Percentiles rank a stretch among this genome's conserved stretches.
Conservation (phyloP, 1,140 invertebrate species). For the Danaus plexippus region DNA sequence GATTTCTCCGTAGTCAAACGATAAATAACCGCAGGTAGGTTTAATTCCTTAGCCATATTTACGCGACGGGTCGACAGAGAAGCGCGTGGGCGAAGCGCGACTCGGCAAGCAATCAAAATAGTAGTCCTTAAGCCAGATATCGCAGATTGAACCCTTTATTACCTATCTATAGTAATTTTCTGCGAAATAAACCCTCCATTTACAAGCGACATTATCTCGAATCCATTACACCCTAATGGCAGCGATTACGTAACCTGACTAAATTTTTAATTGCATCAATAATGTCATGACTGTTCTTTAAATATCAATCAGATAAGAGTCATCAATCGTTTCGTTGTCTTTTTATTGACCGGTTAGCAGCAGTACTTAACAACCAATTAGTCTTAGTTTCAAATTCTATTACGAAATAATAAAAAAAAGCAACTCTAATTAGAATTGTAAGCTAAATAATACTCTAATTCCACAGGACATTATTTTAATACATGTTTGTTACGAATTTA, state of each 20-base stretch:
- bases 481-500: too few relatives aligned
- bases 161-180: conserved; percentile 24
- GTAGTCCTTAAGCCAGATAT: conserved; percentile 35
- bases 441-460: too few relatives aligned
- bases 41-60: conserved; percentile 58
- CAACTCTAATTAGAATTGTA: too few relatives aligned
- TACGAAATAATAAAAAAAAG: too few relatives aligned
- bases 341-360: too few relatives aligned
- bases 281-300: conserved; percentile 16
- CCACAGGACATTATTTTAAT: too few relatives aligned
- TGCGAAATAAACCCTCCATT: conserved; percentile 12
- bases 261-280: conserved; percentile 22
- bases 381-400: too few relatives aligned
- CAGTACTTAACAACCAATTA: too few relatives aligned
- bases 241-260: conserved; percentile 17
- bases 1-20: conserved; percentile 45
- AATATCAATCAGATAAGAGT: conserved; percentile 18
- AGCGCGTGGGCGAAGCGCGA: conserved; percentile 39
- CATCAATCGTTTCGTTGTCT: conserved; percentile 9
- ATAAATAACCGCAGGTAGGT: conserved; percentile 60
- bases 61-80: conserved; percentile 33
- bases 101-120: conserved; percentile 38
- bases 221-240: conserved; percentile 11
- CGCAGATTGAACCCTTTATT: conserved; percentile 32
- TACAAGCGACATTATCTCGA: conserved; percentile 32